Evolutionary conservation across 2,888 invertebrate genomes (phyloP).

Genomic region (Pyrochroa serraticornis): DNA sequence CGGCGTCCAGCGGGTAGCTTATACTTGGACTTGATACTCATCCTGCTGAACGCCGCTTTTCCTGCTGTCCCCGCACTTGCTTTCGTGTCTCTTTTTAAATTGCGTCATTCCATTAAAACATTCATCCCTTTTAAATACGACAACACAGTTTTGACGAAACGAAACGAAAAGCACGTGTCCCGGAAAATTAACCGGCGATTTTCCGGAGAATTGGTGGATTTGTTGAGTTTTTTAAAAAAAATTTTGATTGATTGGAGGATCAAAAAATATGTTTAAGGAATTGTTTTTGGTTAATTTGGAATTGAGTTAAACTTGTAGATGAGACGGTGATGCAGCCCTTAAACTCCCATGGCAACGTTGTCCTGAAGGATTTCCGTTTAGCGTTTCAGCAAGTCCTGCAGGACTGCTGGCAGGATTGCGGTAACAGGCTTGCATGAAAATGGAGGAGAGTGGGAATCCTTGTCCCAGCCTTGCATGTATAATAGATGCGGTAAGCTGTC

Average conservation of each 20-base stretch:
- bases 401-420: conserved; percentile 44
- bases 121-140: conserved; percentile 15
- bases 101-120: conserved; percentile 28
- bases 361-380: conserved; percentile 32
- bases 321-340: conserved; percentile 8
- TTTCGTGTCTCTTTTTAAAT: conserved; percentile 24
- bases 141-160: conserved; percentile 13
- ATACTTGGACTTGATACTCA: conserved; percentile 44
- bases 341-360: conserved; percentile 24
- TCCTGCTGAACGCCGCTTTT: conserved; percentile 24
- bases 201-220: no score
- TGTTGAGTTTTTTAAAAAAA: not conserved
- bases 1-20: conserved; percentile 52
- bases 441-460: conserved; percentile 37
- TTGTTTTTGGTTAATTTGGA: not conserved
- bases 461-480: conserved; percentile 45
- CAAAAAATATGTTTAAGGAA: not conserved
- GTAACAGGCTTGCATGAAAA: conserved; percentile 44
- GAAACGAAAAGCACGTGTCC: not conserved
- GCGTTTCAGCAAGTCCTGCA: conserved; percentile 41
- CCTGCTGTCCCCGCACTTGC: conserved; percentile 21
- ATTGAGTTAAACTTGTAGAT: no score
- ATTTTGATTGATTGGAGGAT: not conserved
- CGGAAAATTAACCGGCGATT: not conserved
- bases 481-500: conserved; percentile 45